A percentile compares a stretch with the other conserved stretches of the same genome.
phyloP scores from a whole-genome alignment of 2,113 vertebrate genomes.

The Limnothrissa miodon region DNA sequence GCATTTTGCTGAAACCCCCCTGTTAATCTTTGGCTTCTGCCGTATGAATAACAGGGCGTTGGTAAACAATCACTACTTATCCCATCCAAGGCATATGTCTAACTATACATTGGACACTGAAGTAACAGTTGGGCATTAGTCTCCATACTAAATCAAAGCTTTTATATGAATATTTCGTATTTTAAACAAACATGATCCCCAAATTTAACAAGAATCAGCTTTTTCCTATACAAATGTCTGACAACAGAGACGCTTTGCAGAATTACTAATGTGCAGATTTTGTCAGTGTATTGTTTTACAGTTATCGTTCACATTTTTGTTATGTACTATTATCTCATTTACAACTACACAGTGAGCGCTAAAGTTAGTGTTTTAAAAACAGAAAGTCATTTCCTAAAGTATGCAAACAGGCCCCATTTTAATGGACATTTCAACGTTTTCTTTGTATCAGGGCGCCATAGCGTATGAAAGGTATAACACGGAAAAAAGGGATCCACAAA shows the following conservation, averaged over 20 bases:
- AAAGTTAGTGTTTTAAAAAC: not conserved
- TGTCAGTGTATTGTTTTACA: not conserved
- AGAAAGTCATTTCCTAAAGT: not conserved
- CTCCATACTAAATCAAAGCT: not conserved
- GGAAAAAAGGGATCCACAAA: not conserved
- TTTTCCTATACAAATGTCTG: not conserved
- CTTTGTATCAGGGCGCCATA: not conserved
- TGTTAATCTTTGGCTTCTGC: slow-evolving; percentile 58
- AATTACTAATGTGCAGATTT: not conserved
- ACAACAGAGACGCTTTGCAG: not conserved
- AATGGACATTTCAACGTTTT: not conserved
- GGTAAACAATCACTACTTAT: slow-evolving; percentile 57
- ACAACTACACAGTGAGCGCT: not conserved
- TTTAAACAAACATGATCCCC: not conserved
- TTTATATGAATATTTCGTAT: slow-evolving; percentile 10
- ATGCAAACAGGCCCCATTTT: not conserved
- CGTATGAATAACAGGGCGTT: slow-evolving; percentile 55
- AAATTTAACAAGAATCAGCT: not conserved
- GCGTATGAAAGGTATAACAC: not conserved
- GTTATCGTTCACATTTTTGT: not conserved
- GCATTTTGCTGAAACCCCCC: slow-evolving; percentile 73
- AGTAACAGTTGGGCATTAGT: not conserved
- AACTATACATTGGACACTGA: slow-evolving; percentile 45
- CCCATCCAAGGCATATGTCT: slow-evolving; percentile 53
- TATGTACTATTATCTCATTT: not conserved